phyloP scores from a whole-genome alignment of 2,797 vertebrate species.

The Lemur catta region DNA sequence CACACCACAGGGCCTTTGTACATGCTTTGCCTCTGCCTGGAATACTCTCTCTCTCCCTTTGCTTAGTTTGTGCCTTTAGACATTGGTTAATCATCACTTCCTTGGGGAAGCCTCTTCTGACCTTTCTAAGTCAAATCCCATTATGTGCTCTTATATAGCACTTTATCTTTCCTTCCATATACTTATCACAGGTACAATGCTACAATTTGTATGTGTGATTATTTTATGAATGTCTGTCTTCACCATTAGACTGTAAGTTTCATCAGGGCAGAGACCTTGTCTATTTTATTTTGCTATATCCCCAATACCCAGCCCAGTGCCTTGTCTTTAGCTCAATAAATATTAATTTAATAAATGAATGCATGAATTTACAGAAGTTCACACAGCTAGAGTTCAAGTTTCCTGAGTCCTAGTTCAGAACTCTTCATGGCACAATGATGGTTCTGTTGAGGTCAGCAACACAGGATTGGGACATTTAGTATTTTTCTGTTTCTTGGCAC shows the following conservation, averaged over 20 bases:
- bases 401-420: background rate
- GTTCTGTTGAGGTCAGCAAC: background rate
- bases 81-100: background rate
- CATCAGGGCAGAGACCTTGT: background rate
- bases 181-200: background rate
- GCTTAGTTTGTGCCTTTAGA: background rate
- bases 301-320: background rate
- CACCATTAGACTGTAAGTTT: background rate
- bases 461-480: background rate
- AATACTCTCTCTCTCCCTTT: background rate
- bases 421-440: background rate
- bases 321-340: background rate
- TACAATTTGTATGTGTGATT: background rate
- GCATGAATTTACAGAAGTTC: background rate
- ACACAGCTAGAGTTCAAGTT: background rate
- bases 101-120: background rate
- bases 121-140: background rate
- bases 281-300: background rate
- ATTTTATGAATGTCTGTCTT: background rate
- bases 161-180: background rate
- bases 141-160: background rate
- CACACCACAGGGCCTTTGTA: background rate
- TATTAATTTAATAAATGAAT: slow-evolving; percentile 27
- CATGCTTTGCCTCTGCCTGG: background rate
- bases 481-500: background rate